phyloP scores from a whole-genome alignment of 2,888 invertebrate genomes.

The Matsumyia berberina region DNA sequence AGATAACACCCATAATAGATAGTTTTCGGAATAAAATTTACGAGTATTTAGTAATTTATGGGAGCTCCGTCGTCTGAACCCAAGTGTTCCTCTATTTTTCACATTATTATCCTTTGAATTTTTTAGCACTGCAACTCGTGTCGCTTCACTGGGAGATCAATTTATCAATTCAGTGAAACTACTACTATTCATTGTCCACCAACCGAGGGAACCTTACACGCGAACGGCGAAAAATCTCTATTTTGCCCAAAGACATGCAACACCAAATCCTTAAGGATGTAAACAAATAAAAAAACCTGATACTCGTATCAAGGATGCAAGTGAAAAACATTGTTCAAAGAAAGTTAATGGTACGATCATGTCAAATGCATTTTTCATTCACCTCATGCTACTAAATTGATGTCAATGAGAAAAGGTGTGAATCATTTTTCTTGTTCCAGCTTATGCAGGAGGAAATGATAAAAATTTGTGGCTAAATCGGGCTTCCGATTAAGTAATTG shows the following conservation, averaged over 20 bases:
- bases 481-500: constrained; percentile 13
- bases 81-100: background rate
- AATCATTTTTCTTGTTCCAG: background rate
- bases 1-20: background rate
- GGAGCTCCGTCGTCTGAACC: background rate
- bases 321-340: background rate
- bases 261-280: background rate
- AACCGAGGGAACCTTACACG: constrained; percentile 12
- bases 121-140: constrained; percentile 19
- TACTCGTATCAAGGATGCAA: constrained; percentile 41
- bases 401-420: constrained; percentile 1
- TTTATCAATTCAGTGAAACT: constrained; percentile 56
- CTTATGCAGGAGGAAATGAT: background rate
- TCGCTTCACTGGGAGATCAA: constrained; percentile 33
- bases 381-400: background rate
- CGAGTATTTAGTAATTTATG: constrained; percentile 11
- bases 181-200: constrained; percentile 53
- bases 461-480: constrained; percentile 3
- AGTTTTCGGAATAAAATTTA: background rate
- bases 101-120: constrained; percentile 32
- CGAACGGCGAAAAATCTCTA: constrained; percentile 3
- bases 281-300: constrained; percentile 11
- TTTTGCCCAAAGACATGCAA: constrained; percentile 50
- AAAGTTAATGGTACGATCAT: constrained; percentile 54
- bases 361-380: constrained; percentile 45